Base-by-base conservation (phyloP, 1,140 invertebrate species). In the Zelostemma sp. region DNA sequence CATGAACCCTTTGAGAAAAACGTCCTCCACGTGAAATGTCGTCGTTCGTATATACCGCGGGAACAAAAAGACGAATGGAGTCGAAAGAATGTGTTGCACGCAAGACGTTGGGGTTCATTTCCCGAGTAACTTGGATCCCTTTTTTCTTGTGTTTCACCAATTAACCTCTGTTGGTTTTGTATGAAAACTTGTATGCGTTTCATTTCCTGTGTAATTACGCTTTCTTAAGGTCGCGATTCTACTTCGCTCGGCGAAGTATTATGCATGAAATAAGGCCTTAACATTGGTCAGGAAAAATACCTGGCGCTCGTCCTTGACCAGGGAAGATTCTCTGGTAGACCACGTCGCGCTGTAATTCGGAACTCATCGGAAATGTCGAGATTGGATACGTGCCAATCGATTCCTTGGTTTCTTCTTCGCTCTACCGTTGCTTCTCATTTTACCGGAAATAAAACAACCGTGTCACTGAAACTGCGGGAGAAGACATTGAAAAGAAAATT, bases 371-470 rank as follows among this genome's bases (percentile, higher is more conserved):
- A 56, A 63, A 56, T 16, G 60, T 63, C 53, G 25, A 35, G 35
- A 45, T 53, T 56, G 53, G 53, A 63, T 63, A 50, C 53, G 46
- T 56, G 53, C 60, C 60, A 63, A 63, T 63, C 60, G 53, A 63
- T 63, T 63, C 47, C 41, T 53, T 9, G 3, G 38, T 51, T 38
- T 14, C 38, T 46, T 18, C 8, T 31, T 50, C 28, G 18, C 31
- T 18, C 15, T 9, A 5, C 28, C 49, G 28, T 51, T 55, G 33
- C 40, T 56, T 62, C 60, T 55, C 47, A 19, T 63, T 35, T 33
- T 56, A 50, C 50, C 46, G 47, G 53, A 63, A 63, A 63, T 56
- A 46, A 56, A 62, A 55, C 51, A 55, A 35, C 35, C 12, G 35
- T 35, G 51, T 49, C 58, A 45, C 43, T 49, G 51, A 31, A 53